A percentile compares a stretch with the other conserved stretches of the same genome.
Conservation (phyloP, 2,113 vertebrate species). For the Perccottus glenii region DNA sequence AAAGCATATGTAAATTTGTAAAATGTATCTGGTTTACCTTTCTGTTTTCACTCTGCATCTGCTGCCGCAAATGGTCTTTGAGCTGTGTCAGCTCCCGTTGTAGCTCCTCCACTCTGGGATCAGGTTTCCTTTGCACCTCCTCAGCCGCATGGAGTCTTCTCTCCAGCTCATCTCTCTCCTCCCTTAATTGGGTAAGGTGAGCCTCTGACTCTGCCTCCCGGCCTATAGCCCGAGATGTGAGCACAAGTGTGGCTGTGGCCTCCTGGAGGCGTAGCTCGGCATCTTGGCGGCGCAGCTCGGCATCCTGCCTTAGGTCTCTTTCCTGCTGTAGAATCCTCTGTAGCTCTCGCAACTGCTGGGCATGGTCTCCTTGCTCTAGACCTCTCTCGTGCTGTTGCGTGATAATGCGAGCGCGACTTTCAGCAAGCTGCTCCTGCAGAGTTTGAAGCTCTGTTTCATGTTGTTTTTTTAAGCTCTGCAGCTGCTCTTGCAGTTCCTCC, state of each 20-base stretch:
- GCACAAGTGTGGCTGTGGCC: slow-evolving; percentile 67
- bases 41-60: slow-evolving; percentile 85
- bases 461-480: slow-evolving; percentile 54
- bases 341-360: slow-evolving; percentile 89
- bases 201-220: slow-evolving; percentile 77
- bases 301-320: slow-evolving; percentile 80
- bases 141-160: slow-evolving; percentile 71
- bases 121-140: slow-evolving; percentile 75
- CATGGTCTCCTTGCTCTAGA: slow-evolving; percentile 90
- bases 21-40: slow-evolving; percentile 77
- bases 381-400: slow-evolving; percentile 91
- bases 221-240: slow-evolving; percentile 69
- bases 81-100: slow-evolving; percentile 81
- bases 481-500: slow-evolving; percentile 79
- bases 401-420: slow-evolving; percentile 87
- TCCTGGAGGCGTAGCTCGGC: slow-evolving; percentile 86
- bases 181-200: slow-evolving; percentile 74
- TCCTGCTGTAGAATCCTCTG: slow-evolving; percentile 89
- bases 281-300: slow-evolving; percentile 84
- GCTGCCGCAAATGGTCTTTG: slow-evolving; percentile 84
- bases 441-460: slow-evolving; percentile 75
- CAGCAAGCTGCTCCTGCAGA: slow-evolving; percentile 84
- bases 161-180: slow-evolving; percentile 81
- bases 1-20: not conserved
- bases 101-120: slow-evolving; percentile 83